Conservation (phyloP, 2,888 invertebrate species). For the Orchesella flavescens region DNA sequence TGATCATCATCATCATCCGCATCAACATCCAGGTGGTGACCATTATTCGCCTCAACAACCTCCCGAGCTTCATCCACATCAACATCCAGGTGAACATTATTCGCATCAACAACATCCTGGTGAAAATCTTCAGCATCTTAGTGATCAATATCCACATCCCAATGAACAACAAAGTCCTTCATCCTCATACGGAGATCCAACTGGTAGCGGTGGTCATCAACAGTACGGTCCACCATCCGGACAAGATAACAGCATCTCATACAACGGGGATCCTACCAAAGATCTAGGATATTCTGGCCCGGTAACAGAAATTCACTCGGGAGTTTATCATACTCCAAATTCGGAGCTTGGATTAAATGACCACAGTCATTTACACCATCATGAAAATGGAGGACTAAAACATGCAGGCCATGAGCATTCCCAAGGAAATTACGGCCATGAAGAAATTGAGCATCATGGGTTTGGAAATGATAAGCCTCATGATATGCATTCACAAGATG, state of each 20-base stretch:
- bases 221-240: neutral
- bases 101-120: neutral
- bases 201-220: neutral
- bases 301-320: conserved; percentile 41
- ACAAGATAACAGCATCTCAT: neutral
- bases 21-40: neutral
- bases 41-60: conserved; percentile 3
- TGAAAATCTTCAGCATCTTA: neutral
- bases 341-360: neutral
- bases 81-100: conserved; percentile 11
- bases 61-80: neutral
- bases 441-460: conserved; percentile 3
- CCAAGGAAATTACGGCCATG: neutral
- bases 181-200: neutral
- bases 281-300: conserved; percentile 35
- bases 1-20: neutral
- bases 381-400: neutral
- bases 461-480: conserved; percentile 9
- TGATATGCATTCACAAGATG: neutral
- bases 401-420: neutral
- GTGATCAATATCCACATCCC: conserved; percentile 2
- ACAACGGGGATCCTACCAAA: neutral
- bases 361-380: neutral
- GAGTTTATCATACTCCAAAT: conserved; percentile 26
- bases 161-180: neutral